These are phyloP conservation scores for Plectropomus leopardus DNA, from an alignment of 2,113 vertebrate genomes.

Conservation along the genomic window DNA sequence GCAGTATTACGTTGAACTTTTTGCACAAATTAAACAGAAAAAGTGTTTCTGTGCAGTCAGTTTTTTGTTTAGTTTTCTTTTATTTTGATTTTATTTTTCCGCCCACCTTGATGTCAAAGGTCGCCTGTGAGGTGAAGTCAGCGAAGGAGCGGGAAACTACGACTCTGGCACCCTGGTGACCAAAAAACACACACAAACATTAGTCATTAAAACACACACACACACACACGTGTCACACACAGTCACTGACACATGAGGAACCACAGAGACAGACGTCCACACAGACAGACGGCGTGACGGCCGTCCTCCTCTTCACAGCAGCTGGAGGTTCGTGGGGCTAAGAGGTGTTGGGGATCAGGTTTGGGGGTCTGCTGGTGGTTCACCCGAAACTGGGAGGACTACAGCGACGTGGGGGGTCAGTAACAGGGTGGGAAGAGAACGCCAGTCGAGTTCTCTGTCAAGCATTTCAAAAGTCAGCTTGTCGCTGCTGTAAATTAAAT, in stretches of 20 bases:
- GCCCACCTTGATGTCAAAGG: slow-evolving; percentile 94
- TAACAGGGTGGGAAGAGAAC: slow-evolving; percentile 30
- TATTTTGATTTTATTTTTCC: neutral
- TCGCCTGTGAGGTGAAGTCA: slow-evolving; percentile 90
- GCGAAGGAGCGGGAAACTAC: slow-evolving; percentile 87
- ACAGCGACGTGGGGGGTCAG: neutral
- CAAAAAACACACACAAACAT: neutral
- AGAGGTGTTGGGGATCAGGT: neutral
- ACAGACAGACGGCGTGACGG: fast-evolving
- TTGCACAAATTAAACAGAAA: neutral
- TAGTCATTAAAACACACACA: neutral
- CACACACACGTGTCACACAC: neutral
- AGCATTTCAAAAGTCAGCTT: neutral
- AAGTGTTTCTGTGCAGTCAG: neutral
- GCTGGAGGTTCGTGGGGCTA: neutral
- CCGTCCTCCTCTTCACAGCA: slow-evolving; percentile 34
- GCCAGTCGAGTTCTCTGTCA: neutral
- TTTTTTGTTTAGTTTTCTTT: too few relatives aligned
- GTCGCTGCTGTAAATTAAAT: neutral
- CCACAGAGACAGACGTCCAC: neutral
- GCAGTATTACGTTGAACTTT: neutral
- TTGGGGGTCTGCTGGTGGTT: neutral
- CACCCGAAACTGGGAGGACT: neutral
- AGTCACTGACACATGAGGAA: neutral
- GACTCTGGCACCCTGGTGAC: slow-evolving; percentile 69